A percentile compares a stretch with the other conserved stretches of the same genome.
Conservation (phyloP, 2,113 vertebrate genomes). For the Machaerirhynchus nigripectus region DNA sequence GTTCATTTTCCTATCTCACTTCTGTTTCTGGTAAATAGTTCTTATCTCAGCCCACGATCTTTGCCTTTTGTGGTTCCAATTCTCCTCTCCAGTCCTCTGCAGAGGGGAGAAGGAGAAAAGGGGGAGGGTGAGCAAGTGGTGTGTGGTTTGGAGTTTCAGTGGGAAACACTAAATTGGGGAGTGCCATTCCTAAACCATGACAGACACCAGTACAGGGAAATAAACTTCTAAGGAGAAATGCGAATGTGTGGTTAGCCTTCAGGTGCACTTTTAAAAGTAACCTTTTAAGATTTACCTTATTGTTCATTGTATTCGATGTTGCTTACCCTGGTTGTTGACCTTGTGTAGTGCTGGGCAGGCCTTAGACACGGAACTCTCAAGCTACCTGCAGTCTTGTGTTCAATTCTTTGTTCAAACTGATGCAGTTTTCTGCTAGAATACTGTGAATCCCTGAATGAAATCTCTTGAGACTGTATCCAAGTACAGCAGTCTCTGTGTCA, state of each 20-base stretch:
- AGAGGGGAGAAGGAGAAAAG: background rate
- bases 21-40: background rate
- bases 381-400: background rate
- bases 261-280: background rate
- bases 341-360: background rate
- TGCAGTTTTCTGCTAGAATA: background rate
- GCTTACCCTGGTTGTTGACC: background rate
- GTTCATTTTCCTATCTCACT: background rate
- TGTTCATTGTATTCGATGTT: background rate
- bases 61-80: background rate
- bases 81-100: background rate
- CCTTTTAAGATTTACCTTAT: background rate
- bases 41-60: background rate
- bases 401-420: background rate
- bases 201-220: background rate
- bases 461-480: background rate
- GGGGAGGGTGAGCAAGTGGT: background rate
- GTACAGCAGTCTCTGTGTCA: background rate
- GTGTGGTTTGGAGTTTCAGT: background rate
- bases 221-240: background rate
- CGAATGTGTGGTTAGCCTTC: background rate
- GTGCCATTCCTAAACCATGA: background rate
- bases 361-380: rapidly evolving
- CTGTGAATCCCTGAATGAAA: background rate
- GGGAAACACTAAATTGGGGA: background rate